Base-by-base conservation (phyloP, 1,140 invertebrate genomes). In the Macrosteles quadrilineatus region DNA sequence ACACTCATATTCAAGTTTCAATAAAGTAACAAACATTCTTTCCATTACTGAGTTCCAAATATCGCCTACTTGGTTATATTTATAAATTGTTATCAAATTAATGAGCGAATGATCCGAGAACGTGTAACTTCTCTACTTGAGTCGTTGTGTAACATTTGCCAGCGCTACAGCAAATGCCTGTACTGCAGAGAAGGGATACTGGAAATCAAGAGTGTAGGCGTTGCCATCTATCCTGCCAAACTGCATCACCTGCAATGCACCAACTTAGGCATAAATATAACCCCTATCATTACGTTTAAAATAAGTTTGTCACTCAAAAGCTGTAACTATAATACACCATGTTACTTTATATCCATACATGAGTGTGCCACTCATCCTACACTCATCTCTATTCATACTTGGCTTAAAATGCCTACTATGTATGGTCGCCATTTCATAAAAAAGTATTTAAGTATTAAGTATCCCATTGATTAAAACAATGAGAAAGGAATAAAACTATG, bases 191-290 rank as follows among this genome's bases (percentile, higher is more conserved):
- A 99, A 99, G 19, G 98, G 98, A 83, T 98, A 97, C 80, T 98
- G 96, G 83, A 99, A 99, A 83, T 99, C 98, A 77, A 99, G 82
- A 0, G 98, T 99, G 81, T 99, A 99, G 17, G 97, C 96, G 82
- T 98, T 98, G 72, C 94, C 94, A 83, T 99, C 97, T 76, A 99
- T 99, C 69, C 97, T 87, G 21, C 97, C 98, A 83, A 99, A 99
- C 83, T 99, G 97, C 96, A 99, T 98, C 12, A 99, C 97, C 96
- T 98, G 78, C n/a, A n/a, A n/a, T n/a, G n/a, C n/a, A n/a, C n/a
- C n/a, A n/a, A n/a, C n/a, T n/a, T n/a, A n/a, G n/a, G n/a, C n/a
- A n/a, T n/a, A 43, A 43, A 17, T 43, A 17, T 11, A 43, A 43
- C 36, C 17, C 17, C 17, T 11, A 9, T 11, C 36, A 43, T 17